phyloP scores from a whole-genome alignment of 1,140 invertebrate genomes.

The Neuroterus valhalla region DNA sequence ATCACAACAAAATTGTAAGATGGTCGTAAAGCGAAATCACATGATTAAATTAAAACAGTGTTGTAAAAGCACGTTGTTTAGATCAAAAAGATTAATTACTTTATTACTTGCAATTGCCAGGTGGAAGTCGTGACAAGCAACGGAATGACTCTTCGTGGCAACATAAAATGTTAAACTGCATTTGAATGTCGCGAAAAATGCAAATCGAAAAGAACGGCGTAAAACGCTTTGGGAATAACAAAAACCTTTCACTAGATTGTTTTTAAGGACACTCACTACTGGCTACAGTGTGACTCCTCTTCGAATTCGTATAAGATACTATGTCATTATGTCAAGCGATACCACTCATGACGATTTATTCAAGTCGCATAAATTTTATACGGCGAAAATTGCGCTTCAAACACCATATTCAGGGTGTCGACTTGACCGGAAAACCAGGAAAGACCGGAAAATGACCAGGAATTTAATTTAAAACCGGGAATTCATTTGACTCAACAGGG shows the following conservation, averaged over 20 bases:
- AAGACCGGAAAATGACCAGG: too few species aligned
- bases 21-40: background rate
- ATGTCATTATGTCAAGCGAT: constrained; percentile 28
- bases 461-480: too few species aligned
- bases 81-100: background rate
- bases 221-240: constrained; percentile 18
- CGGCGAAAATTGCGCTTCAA: background rate
- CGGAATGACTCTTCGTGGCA: constrained; percentile 23
- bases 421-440: too few species aligned
- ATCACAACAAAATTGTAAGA: too few species aligned
- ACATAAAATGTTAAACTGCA: constrained; percentile 22
- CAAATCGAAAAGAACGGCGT: constrained; percentile 27
- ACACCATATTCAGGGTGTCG: too few species aligned
- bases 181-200: constrained; percentile 18
- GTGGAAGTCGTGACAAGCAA: background rate
- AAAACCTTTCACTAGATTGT: constrained; percentile 16
- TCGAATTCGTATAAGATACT: constrained; percentile 8
- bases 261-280: constrained; percentile 23
- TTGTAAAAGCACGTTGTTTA: too few species aligned
- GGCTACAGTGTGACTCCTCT: constrained; percentile 9
- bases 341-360: constrained; percentile 13
- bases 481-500: too few species aligned
- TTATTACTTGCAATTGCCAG: constrained; percentile 3
- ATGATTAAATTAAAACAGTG: background rate
- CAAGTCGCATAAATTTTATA: constrained; percentile 3